Evolutionary conservation across 30 jellyfish, hydroid and myxozoan genomes (phyloP).

Genomic region (Cassiopea andromeda): DNA sequence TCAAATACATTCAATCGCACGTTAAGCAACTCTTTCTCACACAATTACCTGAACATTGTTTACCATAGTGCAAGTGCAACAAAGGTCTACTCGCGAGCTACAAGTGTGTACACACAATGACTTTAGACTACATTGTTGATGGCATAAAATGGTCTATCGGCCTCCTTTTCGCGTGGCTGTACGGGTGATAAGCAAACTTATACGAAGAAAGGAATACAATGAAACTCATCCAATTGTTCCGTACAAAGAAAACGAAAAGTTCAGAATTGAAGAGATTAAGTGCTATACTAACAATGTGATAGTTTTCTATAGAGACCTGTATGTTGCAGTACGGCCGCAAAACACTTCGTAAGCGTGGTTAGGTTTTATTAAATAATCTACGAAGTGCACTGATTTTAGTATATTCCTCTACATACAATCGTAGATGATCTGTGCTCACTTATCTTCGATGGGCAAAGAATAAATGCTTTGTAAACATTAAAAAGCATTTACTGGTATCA

Average conservation of each 20-base stretch:
- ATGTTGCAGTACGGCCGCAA: not conserved
- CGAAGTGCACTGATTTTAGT: no score
- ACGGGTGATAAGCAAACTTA: conserved; percentile 63
- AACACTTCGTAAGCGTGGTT: not conserved
- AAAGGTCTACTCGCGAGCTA: conserved; percentile 38
- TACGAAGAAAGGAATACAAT: conserved; percentile 8
- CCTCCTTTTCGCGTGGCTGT: conserved; percentile 62
- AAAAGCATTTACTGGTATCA: no score
- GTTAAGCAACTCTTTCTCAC: not conserved
- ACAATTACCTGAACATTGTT: conserved; percentile 6
- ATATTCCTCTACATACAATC: no score
- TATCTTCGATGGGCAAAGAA: no score
- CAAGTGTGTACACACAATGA: conserved; percentile 67
- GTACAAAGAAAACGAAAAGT: conserved; percentile 14
- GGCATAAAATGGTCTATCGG: conserved; percentile 66
- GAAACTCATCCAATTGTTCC: conserved; percentile 10
- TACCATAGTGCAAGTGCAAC: conserved; percentile 46
- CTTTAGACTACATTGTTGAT: conserved; percentile 36
- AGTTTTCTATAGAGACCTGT: not conserved
- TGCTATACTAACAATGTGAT: not conserved
- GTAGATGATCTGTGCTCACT: no score
- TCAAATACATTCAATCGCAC: not conserved
- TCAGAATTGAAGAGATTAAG: conserved; percentile 10
- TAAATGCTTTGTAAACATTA: no score
- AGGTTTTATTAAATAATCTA: no score